Conservation (phyloP, 2,113 vertebrate species). For the Oxyruncus cristatus region DNA sequence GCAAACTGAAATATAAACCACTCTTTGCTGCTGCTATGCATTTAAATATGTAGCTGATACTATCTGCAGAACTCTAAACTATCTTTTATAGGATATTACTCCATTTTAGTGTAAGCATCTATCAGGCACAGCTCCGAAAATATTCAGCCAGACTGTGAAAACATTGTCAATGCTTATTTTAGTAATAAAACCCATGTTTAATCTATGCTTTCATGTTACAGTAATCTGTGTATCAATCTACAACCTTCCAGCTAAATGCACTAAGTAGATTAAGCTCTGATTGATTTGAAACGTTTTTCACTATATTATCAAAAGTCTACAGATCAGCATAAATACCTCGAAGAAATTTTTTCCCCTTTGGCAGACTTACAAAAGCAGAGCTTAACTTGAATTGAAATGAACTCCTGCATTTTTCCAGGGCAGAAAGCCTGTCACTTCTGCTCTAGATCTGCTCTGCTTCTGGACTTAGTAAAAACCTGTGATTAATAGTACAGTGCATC, state of each 20-base stretch:
- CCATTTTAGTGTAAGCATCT: neutral
- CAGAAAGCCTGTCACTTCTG: conserved; percentile 33
- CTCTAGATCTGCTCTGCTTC: conserved; percentile 6
- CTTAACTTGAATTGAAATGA: conserved; percentile 57
- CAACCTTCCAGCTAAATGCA: conserved; percentile 40
- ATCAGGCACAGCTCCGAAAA: conserved; percentile 17
- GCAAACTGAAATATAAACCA: neutral
- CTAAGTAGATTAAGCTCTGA: conserved; percentile 63
- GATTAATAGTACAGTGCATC: neutral
- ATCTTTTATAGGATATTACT: neutral
- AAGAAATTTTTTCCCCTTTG: conserved; percentile 47
- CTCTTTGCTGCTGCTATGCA: neutral
- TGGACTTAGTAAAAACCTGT: neutral
- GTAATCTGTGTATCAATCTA: conserved; percentile 34
- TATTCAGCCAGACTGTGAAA: conserved; percentile 34
- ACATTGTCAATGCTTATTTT: conserved; percentile 41
- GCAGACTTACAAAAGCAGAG: conserved; percentile 56
- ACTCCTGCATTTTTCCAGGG: conserved; percentile 46
- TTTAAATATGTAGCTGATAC: conserved; percentile 27
- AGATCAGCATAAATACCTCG: conserved; percentile 55
- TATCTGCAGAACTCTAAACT: neutral
- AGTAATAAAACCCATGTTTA: conserved; percentile 37
- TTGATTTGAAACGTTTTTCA: conserved; percentile 59
- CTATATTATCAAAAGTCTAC: conserved; percentile 50
- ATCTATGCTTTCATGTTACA: conserved; percentile 22